Evolutionary conservation across 2,888 invertebrate genomes (phyloP).

Genomic region (Eumacrocentrus americanus): DNA sequence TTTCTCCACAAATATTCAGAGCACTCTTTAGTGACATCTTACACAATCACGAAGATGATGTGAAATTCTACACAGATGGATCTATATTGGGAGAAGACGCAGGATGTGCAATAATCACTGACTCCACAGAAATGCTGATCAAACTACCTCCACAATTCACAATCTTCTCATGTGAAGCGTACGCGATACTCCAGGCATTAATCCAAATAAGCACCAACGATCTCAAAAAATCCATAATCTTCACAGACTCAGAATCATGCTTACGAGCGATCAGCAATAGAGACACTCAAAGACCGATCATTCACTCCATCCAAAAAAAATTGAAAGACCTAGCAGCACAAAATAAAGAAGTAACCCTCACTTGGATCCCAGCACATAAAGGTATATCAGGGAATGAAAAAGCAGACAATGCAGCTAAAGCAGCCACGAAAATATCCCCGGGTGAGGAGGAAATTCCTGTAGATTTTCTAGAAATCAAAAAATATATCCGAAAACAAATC

Average conservation of each 20-base stretch:
- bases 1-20: too few relatives aligned
- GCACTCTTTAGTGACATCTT: too few relatives aligned
- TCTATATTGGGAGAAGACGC: background rate
- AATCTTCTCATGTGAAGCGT: slow-evolving; percentile 7
- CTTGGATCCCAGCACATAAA: background rate
- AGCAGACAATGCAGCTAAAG: background rate
- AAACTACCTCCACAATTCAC: slow-evolving; percentile 6
- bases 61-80: background rate
- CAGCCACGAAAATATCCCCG: too few relatives aligned
- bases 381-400: background rate
- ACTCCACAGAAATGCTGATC: background rate
- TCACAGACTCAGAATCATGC: background rate
- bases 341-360: background rate
- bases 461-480: background rate
- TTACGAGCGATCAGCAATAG: background rate
- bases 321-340: background rate
- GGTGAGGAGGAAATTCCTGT: background rate
- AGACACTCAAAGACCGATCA: background rate
- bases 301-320: background rate
- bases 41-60: background rate
- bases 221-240: background rate
- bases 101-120: background rate
- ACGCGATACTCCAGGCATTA: background rate
- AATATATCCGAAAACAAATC: background rate
- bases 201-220: background rate